A percentile compares a stretch with the other conserved stretches of the same genome.
Evolutionary conservation across 2,113 vertebrate species (phyloP).

Genomic region (Monopterus albus): DNA sequence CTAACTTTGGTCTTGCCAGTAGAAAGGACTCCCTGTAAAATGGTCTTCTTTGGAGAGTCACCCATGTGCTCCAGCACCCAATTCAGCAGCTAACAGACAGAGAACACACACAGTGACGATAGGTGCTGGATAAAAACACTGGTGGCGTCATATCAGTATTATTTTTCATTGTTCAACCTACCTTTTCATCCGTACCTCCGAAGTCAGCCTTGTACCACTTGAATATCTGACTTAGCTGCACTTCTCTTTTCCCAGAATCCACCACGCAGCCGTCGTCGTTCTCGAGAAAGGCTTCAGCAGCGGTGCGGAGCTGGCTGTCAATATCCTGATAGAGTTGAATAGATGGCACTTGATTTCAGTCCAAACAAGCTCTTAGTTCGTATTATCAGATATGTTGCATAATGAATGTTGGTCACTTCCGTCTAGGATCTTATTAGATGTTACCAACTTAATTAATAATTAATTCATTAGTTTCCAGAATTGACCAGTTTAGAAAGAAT

Average conservation of each 20-base stretch:
- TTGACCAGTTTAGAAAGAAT: no score
- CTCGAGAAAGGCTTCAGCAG: conserved; percentile 85
- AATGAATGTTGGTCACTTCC: background rate
- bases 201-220: conserved; percentile 87
- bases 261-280: conserved; percentile 80
- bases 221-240: conserved; percentile 84
- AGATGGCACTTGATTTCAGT: background rate
- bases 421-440: background rate
- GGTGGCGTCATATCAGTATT: no score
- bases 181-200: conserved; percentile 84
- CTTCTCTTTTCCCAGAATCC: conserved; percentile 79
- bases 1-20: conserved; percentile 79
- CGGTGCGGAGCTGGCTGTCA: conserved; percentile 77
- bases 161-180: conserved; percentile 49
- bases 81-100: conserved; percentile 72
- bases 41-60: conserved; percentile 81
- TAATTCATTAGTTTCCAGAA: no score
- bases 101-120: no score
- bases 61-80: conserved; percentile 85
- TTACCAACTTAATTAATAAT: no score
- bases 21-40: conserved; percentile 75
- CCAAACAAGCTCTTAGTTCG: background rate
- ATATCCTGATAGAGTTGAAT: conserved; percentile 72
- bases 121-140: no score
- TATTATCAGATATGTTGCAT: background rate